phyloP scores from a whole-genome alignment of 2,888 invertebrate species.

The Adineta ricciae region DNA sequence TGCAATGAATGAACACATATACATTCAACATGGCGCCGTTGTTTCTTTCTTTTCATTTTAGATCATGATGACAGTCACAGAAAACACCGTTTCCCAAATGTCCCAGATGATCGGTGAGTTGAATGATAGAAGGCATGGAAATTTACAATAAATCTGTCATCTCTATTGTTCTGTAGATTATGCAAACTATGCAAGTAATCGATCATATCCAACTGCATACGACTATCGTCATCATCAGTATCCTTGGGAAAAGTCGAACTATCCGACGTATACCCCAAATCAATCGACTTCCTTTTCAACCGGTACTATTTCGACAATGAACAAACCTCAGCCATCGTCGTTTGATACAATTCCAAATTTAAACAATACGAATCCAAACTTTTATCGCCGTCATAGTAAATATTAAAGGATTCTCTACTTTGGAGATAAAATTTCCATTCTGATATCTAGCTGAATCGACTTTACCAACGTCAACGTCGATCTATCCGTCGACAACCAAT shows the following conservation, averaged over 20 bases:
- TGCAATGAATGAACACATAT: background rate
- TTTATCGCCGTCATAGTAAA: background rate
- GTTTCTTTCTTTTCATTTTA: background rate
- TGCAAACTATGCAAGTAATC: background rate
- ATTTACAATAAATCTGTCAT: too few species aligned
- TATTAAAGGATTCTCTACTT: background rate
- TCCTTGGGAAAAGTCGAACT: background rate
- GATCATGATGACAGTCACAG: background rate
- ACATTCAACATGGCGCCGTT: background rate
- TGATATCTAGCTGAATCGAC: background rate
- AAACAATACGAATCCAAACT: background rate
- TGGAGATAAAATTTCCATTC: background rate
- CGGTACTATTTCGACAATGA: background rate
- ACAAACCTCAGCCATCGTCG: background rate
- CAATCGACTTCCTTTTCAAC: background rate
- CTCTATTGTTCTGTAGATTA: background rate
- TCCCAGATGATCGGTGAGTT: background rate
- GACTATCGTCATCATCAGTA: background rate
- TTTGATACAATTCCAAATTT: background rate
- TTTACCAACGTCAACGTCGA: background rate
- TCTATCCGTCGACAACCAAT: background rate
- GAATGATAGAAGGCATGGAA: background rate
- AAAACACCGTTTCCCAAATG: background rate
- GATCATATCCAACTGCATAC: background rate
- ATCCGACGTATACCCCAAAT: background rate